A percentile compares a stretch with the other conserved stretches of the same genome.
Evolutionary conservation across 1,140 invertebrate species (phyloP).

Genomic region (Drosophila prosaltans): DNA sequence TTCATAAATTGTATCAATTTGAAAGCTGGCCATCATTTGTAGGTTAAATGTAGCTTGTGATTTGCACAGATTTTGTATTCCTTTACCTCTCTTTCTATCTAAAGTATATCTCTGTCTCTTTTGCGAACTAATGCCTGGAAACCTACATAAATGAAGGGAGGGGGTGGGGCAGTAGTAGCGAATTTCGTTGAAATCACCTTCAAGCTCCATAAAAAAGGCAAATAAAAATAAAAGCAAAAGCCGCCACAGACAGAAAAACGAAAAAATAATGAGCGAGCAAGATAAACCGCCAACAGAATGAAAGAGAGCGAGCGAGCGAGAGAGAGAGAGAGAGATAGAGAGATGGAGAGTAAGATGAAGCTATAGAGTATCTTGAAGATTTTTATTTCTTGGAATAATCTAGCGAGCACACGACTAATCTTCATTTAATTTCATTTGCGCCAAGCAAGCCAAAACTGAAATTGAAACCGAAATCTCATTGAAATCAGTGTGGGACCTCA

Average conservation of each 20-base stretch:
- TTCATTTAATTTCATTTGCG: conserved; percentile 81
- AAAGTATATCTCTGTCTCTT: conserved; percentile 9
- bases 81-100: not conserved
- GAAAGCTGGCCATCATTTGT: conserved; percentile 73
- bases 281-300: not conserved
- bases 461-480: conserved; percentile 61
- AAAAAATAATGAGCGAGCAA: conserved; percentile 72
- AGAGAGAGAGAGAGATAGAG: no score
- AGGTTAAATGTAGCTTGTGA: conserved; percentile 76
- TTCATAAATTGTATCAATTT: conserved; percentile 52
- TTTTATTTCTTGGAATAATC: conserved; percentile 82
- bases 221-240: conserved; percentile 69
- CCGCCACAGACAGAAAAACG: conserved; percentile 54
- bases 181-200: conserved; percentile 74
- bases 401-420: conserved; percentile 79
- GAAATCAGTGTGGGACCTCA: conserved; percentile 7
- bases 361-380: conserved; percentile 49
- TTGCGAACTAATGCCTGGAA: conserved; percentile 27
- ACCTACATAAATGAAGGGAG: conserved; percentile 23
- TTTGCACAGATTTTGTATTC: conserved; percentile 59
- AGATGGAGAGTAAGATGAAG: not conserved
- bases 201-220: conserved; percentile 72
- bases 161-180: conserved; percentile 13
- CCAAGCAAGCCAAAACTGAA: conserved; percentile 60
- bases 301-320: no score